Percentiles rank a stretch among this genome's conserved stretches.
Conservation (phyloP, 2,113 vertebrate species). For the Ammodytes dubius region DNA sequence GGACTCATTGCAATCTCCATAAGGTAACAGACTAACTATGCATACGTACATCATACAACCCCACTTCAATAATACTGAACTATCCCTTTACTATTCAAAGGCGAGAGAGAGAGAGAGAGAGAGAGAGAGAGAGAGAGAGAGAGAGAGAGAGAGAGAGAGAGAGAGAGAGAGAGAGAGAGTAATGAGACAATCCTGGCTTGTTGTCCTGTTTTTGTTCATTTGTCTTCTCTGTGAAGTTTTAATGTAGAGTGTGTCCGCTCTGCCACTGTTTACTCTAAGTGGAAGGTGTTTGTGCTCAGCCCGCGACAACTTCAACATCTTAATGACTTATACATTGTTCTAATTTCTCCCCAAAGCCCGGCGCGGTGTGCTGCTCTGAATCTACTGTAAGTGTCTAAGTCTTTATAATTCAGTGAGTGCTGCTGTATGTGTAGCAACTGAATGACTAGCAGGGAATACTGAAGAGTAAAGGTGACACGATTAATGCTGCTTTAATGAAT, state of each 20-base stretch:
- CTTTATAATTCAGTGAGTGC: constrained; percentile 5
- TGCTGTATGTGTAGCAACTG: neutral
- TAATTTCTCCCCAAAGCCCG: neutral
- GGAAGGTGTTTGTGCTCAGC: neutral
- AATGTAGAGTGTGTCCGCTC: constrained; percentile 36
- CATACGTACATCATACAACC: too few species aligned
- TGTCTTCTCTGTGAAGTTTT: constrained; percentile 42
- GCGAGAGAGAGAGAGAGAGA: too few species aligned
- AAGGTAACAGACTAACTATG: too few species aligned
- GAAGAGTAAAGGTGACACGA: neutral
- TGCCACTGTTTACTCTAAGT: constrained; percentile 36
- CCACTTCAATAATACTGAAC: too few species aligned
- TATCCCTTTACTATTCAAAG: too few species aligned
- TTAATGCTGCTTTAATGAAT: neutral
- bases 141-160: too few species aligned
- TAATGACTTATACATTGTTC: constrained; percentile 17
- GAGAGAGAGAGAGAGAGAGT: neutral
- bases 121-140: too few species aligned
- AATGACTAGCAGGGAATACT: neutral
- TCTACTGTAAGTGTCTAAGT: neutral
- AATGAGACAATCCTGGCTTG: constrained; percentile 12
- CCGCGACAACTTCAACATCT: constrained; percentile 20
- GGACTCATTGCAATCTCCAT: too few species aligned
- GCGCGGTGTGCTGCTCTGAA: neutral
- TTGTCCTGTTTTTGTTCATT: constrained; percentile 25